Evolutionary conservation across 2,888 invertebrate species (phyloP), one percentile per base, ranked within the genome.

Genomic region (Scaptomyza caliginosa): DNA sequence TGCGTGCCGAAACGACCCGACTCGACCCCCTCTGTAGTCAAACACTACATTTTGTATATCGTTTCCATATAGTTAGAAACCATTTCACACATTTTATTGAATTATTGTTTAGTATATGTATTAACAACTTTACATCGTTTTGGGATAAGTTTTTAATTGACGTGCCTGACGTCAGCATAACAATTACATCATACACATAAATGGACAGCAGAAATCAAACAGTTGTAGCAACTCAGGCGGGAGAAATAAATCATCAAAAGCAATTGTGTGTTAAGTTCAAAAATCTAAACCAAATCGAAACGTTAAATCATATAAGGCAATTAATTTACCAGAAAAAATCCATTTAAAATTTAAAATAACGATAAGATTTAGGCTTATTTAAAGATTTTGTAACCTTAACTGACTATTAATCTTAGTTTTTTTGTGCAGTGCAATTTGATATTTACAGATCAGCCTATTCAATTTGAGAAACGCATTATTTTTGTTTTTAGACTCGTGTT

Each of bases 121-220:
- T 30, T 30, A 54, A 28, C 26, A 26, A 16, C 45, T 42, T 26
- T 40, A 26, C 43, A 55, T 46, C 32, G 28, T 19, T 54, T 56
- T 57, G 13, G 62, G 51, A 46, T 50, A 51, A 48, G 43, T 28
- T 59, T 63, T 54, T 76, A 57, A 74, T 67, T 77, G 49, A 67
- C 65, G 70, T 67, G 71, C 71, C 76, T 77, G 86, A 86, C 74
- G 74, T 85, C 69, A 88, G 78, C 86, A 68, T 65, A 75, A 73
- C 79, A 80, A 86, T 89, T 88, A 78, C 86, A 84, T 89, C 89
- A 89, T 56, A 19, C 50, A 67, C 71, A 64, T 64, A 72, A 78
- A 72, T 66, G 70, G 74, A 39, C 57, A 66, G 8, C 32, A 23
- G 40, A 43, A 21, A 48, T 43, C 16, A 28, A 50, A 34, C 54